Evolutionary conservation across 2,888 invertebrate genomes (phyloP), one percentile per base, ranked within the genome.

Genomic region (Hemistola chrysoprasaria): DNA sequence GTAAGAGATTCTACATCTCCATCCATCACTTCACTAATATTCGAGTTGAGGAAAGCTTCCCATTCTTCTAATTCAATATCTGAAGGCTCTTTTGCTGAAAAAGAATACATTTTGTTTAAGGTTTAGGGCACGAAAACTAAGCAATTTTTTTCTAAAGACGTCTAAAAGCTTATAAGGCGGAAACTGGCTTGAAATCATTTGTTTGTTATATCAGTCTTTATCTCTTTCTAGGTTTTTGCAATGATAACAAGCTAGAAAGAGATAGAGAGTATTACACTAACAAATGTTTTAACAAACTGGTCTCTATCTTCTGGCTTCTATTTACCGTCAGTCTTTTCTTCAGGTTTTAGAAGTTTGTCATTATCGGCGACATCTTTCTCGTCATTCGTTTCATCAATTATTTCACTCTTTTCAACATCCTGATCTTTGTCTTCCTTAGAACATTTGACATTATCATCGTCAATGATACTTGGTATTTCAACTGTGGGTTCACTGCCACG

Each of bases 41-140:
- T 94, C 6, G 93, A 92, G 61, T 94, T 92, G 0, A 97, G 78
- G 74, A 96, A 97, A 0, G 94, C 95, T 49, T 95, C 88, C 96
- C 96, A 96, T 76, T 97, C 96, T 50, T 96, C 96, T 53, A 94
- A 92, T 72, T 96, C 95, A 44, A 96, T 94, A 1, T 94, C 93
- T 1, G 91, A 90, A 26, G 91, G 91, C 59, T 85, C 85, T 55
- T 82, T 84, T 6, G 72, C 86, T 88, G 70, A 47, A 45, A 39
- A 23, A 11, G 29, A 8, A 11, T 3, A 35, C 20, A 10, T 31
- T 24, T 35, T n/a, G n/a, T n/a, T n/a, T n/a, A n/a, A n/a, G n/a
- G n/a, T n/a, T n/a, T n/a, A n/a, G n/a, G n/a, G n/a, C n/a, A n/a
- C n/a, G n/a, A n/a, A n/a, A n/a, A n/a, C n/a, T n/a, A n/a, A n/a